Evolutionary conservation across 2,888 invertebrate genomes (phyloP), one percentile per base, ranked within the genome.

Genomic region (Macrophya alboannulata): DNA sequence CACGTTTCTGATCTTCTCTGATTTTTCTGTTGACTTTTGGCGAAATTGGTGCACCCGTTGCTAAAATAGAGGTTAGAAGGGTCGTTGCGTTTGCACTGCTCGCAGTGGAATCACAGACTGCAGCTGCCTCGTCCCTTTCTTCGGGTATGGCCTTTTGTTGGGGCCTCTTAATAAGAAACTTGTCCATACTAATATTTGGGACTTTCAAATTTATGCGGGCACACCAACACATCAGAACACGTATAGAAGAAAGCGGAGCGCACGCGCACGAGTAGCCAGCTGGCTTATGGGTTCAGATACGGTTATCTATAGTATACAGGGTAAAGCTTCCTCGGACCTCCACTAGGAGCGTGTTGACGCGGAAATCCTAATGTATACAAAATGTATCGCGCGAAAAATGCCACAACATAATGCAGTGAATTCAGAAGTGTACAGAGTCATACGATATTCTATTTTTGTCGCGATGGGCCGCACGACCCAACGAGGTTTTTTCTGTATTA

Each of bases 101-200:
- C 79, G 79, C 55, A 51, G 48, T 55, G 1, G 37, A 59, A 79
- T 79, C 55, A 79, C 59, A 51, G 55, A 37, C 79, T 51, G 48
- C 79, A 48, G 79, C 79, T 17, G 79, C 51, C 31, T 55, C 55
- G 31, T 79, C 55, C 55, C 79, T 79, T 55, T 55, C 79, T 79
- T 55, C n/a, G 31, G 37, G 51, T 51, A 79, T 37, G 48, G 76
- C 76, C 76, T 76, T 48, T 76, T 76, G 76, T 48, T 76, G 76
- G 48, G 76, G 48, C 76, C 76, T 76, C 25, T 76, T 76, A 76
- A 48, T 76, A 51, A 76, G 48, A 79, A 79, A 79, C n/a, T 79
- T 37, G 79, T 79, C 79, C 79, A 79, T 79, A 48, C 9, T 72
- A 55, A 37, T 79, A 25, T 12, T 76, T 21, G 48, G 76, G 76